A percentile compares a stretch with the other conserved stretches of the same genome.
Evolutionary conservation across 2,888 invertebrate genomes (phyloP).

Genomic region (Pristionchus fissidentatus): DNA sequence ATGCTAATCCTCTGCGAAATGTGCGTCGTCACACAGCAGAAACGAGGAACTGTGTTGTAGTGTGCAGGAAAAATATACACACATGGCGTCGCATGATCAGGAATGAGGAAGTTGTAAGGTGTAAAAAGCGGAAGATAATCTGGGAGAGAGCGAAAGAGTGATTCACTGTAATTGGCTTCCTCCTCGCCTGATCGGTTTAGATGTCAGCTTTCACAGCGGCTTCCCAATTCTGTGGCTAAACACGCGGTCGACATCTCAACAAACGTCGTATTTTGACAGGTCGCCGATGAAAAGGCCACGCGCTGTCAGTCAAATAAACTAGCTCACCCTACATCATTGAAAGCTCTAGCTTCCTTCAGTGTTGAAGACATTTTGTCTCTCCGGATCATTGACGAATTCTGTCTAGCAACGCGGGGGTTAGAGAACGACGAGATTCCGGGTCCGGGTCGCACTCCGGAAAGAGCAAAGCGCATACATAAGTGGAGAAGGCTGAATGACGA

Average conservation of each 20-base stretch:
- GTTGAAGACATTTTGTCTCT: constrained; percentile 27
- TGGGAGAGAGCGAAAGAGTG: no score
- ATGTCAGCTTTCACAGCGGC: not conserved
- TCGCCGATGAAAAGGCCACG: no score
- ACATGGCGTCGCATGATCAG: no score
- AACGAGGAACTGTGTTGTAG: no score
- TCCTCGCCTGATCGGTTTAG: not conserved
- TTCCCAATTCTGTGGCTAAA: not conserved
- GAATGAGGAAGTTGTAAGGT: not conserved
- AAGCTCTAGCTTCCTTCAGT: constrained; percentile 16
- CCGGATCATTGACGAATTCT: not conserved
- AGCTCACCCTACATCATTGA: no score
- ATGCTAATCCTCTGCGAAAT: no score
- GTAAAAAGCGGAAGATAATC: constrained; percentile 12
- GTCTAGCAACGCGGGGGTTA: not conserved
- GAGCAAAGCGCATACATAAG: no score
- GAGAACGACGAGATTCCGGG: not conserved
- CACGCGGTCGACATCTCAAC: no score
- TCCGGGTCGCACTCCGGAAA: constrained; percentile 30
- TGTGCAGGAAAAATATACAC: no score
- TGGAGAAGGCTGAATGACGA: not conserved
- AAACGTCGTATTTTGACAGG: no score
- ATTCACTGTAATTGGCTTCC: not conserved
- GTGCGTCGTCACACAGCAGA: constrained; percentile 2
- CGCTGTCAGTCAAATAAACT: no score